Evolutionary conservation across 2,888 invertebrate genomes (phyloP).

Genomic region (Troides helena): DNA sequence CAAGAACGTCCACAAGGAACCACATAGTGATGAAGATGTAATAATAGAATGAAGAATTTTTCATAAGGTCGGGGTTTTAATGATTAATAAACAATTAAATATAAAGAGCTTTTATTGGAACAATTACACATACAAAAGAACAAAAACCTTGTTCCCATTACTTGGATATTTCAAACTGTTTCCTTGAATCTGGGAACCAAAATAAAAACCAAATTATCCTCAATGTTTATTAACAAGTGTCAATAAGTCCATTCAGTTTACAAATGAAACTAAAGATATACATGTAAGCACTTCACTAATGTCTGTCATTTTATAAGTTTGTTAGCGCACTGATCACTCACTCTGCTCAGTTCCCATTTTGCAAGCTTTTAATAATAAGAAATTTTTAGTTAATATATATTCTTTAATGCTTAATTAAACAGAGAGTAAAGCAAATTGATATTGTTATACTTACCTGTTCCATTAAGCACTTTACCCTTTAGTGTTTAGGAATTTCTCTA

Average conservation of each 20-base stretch:
- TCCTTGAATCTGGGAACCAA: conserved; percentile 71
- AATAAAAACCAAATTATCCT: conserved; percentile 49
- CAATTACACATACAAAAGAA: conserved; percentile 2
- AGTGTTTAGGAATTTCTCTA: conserved; percentile 22
- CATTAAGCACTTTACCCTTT: background rate
- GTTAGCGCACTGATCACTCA: conserved; percentile 59
- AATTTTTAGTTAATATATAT: conserved; percentile 52
- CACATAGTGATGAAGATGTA: conserved; percentile 13
- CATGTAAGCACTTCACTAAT: conserved; percentile 56
- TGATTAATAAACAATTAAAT: background rate
- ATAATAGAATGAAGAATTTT: conserved; percentile 17
- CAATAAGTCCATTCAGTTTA: conserved; percentile 43
- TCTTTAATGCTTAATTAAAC: conserved; percentile 32
- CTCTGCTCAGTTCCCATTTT: conserved; percentile 68
- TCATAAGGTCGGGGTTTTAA: conserved; percentile 11
- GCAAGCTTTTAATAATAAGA: conserved; percentile 74
- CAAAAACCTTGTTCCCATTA: conserved; percentile 30
- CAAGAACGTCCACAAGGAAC: conserved; percentile 29
- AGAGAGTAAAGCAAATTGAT: conserved; percentile 14
- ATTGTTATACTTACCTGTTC: conserved; percentile 38
- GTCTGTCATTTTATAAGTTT: conserved; percentile 47
- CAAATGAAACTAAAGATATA: conserved; percentile 48
- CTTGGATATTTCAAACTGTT: conserved; percentile 50
- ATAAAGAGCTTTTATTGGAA: conserved; percentile 6
- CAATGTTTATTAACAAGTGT: conserved; percentile 64